Base-by-base conservation (phyloP, 2,888 invertebrate genomes). In the Empis livida region DNA sequence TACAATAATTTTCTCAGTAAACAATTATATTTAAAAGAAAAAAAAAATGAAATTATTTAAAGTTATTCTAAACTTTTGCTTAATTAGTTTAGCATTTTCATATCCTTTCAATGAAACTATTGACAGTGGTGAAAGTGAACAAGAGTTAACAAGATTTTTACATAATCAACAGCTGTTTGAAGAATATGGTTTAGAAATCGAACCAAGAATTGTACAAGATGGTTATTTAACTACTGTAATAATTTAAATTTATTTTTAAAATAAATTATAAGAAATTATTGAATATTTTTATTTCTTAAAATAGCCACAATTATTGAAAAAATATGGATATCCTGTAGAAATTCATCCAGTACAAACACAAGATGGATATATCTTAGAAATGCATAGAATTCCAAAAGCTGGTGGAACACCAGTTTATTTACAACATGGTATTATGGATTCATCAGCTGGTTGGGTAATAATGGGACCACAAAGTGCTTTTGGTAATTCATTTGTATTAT, bases 331-430 rank as follows among this genome's bases (percentile, higher is more conserved):
- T 58, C 71, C 73, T 0, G 60, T 73, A 1, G 80, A 82, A 62
- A 70, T 67, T 10, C 77, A 82, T 57, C 56, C 56, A 1, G 73
- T 80, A 2, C 66, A 65, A 10, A 89, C 88, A 0, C 57, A 68
- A 9, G 88, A 89, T 69, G 83, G 82, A 2, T 88, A 84, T 59
- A 74, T 84, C 13, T 66, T 89, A 51, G 71, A 74, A 48, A 56
- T 87, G 61, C 84, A 86, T 57, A 73, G 87, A 40, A 82, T 88
- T 39, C 73, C 75, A 14, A 48, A 40, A 43, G 37, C 45, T 31
- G 50, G 48, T 15, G 50, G 43, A 4, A 31, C 43, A 5, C 53
- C 53, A 14, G 48, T 53, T 6, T 53, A 76, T 0, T 71, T 81
- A 41, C 43, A 82, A 39, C 81, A 81, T 54, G 82, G 88, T 0